Evolutionary conservation across 2,888 invertebrate species (phyloP).

Genomic region (Torymus auratus): DNA sequence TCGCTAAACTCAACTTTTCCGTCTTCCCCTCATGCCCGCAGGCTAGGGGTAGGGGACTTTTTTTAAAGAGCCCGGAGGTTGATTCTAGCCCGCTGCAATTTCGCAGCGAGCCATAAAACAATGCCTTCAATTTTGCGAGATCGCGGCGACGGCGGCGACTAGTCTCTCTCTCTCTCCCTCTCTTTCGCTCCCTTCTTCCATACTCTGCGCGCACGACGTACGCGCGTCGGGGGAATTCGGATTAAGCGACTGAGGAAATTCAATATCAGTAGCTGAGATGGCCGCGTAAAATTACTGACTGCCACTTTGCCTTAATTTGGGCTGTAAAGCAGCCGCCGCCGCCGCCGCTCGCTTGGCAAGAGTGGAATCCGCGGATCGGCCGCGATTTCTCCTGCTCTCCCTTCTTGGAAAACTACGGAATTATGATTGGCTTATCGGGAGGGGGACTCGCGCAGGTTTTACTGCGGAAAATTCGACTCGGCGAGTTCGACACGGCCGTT

Average conservation of each 20-base stretch:
- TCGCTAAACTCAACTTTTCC: not conserved
- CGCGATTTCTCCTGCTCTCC: no score
- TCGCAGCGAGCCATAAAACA: constrained; percentile 72
- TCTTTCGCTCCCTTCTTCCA: constrained; percentile 37
- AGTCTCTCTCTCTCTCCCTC: constrained; percentile 61
- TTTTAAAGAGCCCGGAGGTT: constrained; percentile 28
- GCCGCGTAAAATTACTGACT: constrained; percentile 76
- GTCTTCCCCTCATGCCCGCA: not conserved
- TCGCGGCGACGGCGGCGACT: constrained; percentile 59
- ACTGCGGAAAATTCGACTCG: constrained; percentile 55
- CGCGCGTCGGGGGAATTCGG: constrained; percentile 66
- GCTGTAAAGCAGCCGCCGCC: constrained; percentile 69
- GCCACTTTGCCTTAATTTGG: constrained; percentile 76
- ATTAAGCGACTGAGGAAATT: constrained; percentile 76
- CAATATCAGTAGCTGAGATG: constrained; percentile 77
- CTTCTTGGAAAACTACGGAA: constrained; percentile 67
- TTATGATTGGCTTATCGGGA: constrained; percentile 71
- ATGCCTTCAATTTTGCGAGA: constrained; percentile 75
- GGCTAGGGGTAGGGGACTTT: not conserved
- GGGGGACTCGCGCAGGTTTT: constrained; percentile 63
- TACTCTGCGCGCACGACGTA: not conserved
- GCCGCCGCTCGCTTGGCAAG: not conserved
- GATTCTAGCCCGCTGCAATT: constrained; percentile 64
- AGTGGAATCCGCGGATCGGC: no score
- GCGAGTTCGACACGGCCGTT: no score